Percentiles rank a stretch among this genome's conserved stretches.
Conservation (phyloP, 1,140 invertebrate species). For the Batillaria attramentaria region DNA sequence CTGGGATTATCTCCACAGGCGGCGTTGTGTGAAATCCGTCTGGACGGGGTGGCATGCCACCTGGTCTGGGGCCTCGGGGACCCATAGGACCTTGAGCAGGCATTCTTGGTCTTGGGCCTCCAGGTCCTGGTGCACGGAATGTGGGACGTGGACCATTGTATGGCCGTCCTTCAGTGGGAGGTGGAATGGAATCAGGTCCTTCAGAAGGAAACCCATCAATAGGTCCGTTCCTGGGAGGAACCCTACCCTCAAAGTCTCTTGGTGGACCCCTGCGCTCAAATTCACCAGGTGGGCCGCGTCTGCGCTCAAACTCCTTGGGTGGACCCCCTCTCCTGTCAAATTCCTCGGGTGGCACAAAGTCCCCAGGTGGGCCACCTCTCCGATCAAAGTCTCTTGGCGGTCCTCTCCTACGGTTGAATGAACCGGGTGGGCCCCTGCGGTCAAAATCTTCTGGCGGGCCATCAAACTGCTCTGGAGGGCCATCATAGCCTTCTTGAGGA, state of each 20-base stretch:
- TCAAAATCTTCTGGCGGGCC: constrained; percentile 35
- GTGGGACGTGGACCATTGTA: constrained; percentile 3
- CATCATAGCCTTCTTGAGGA: background rate
- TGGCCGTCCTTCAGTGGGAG: background rate
- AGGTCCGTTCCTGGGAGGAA: constrained; percentile 10
- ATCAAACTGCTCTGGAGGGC: constrained; percentile 30
- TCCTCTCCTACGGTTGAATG: constrained; percentile 29
- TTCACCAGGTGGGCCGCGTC: constrained; percentile 5
- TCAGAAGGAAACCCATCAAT: background rate
- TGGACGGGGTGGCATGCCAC: background rate
- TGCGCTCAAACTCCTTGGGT: constrained; percentile 18
- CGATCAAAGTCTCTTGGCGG: constrained; percentile 26
- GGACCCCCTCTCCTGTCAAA: constrained; percentile 23
- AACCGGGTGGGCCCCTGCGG: background rate
- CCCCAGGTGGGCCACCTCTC: constrained; percentile 13
- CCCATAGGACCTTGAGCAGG: background rate
- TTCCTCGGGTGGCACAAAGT: constrained; percentile 22
- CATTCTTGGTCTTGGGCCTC: constrained; percentile 8
- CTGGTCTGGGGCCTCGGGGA: background rate
- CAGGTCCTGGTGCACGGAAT: constrained; percentile 19
- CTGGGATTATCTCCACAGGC: constrained; percentile 17
- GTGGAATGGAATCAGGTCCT: constrained; percentile 1
- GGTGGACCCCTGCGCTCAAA: constrained; percentile 11
- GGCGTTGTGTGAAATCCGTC: background rate
- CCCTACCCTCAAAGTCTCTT: constrained; percentile 11